These are phyloP conservation scores for Coecobrya sp. DNA, from an alignment of 2,888 invertebrate species.

Conservation along the genomic window DNA sequence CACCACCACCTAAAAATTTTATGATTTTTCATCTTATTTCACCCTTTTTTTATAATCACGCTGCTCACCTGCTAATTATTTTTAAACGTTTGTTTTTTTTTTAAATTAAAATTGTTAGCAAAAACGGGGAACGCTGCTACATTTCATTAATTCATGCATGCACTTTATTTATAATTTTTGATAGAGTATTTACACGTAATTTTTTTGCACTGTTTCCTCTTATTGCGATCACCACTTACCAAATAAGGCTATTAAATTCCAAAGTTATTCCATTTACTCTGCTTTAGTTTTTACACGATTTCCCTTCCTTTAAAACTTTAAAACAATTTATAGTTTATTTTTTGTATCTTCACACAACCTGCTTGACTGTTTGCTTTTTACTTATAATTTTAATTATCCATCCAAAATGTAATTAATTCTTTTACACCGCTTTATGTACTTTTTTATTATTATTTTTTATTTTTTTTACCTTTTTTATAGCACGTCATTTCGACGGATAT, in stretches of 20 bases:
- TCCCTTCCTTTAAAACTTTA: slow-evolving; percentile 21
- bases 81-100: neutral
- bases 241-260: too few relatives aligned
- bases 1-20: too few relatives aligned
- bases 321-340: neutral
- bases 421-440: slow-evolving; percentile 61
- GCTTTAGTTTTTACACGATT: neutral
- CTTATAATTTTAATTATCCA: neutral
- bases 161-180: too few relatives aligned
- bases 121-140: slow-evolving; percentile 18
- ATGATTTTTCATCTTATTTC: neutral
- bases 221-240: too few relatives aligned
- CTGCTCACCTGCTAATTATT: neutral
- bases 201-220: too few relatives aligned
- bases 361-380: slow-evolving; percentile 35
- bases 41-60: neutral
- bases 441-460: slow-evolving; percentile 18
- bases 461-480: slow-evolving; percentile 65
- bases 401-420: slow-evolving; percentile 24
- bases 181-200: too few relatives aligned
- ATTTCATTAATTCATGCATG: neutral
- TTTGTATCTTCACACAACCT: neutral
- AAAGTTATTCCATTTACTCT: too few relatives aligned
- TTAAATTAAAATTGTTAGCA: too few relatives aligned
- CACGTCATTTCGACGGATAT: slow-evolving; percentile 69